These are phyloP conservation scores for Megathymus violae DNA, from an alignment of 1,140 invertebrate species.

Conservation along the genomic window DNA sequence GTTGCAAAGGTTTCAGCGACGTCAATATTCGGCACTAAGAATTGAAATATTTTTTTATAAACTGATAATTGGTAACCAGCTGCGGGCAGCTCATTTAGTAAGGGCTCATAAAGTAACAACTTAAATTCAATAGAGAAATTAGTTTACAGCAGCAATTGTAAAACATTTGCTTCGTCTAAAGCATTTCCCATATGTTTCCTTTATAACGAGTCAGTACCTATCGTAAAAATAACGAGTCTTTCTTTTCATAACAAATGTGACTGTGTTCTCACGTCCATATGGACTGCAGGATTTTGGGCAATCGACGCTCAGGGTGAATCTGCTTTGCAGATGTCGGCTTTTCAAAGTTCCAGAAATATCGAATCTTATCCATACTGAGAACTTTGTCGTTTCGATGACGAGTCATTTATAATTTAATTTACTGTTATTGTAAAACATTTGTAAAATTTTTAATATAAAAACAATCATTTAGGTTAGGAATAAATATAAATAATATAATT, in stretches of 20 bases:
- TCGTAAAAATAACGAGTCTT: conserved; percentile 62
- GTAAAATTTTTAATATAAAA: too few species aligned
- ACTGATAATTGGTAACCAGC: not conserved
- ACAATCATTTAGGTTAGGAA: too few species aligned
- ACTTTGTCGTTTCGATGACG: not conserved
- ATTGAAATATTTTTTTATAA: not conserved
- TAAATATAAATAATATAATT: too few species aligned
- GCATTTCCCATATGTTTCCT: conserved; percentile 44
- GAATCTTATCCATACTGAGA: conserved; percentile 9
- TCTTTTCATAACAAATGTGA: conserved; percentile 60
- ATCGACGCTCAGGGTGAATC: conserved; percentile 53
- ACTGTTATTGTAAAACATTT: too few species aligned
- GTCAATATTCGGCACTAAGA: too few species aligned
- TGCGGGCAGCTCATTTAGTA: not conserved
- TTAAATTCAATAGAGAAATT: conserved; percentile 10
- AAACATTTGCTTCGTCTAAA: conserved; percentile 50
- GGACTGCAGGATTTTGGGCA: conserved; percentile 73
- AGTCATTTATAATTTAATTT: too few species aligned
- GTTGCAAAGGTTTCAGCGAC: too few species aligned
- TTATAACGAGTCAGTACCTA: conserved; percentile 34
- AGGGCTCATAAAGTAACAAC: not conserved
- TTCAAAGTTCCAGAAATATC: conserved; percentile 62
- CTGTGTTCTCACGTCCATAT: conserved; percentile 73
- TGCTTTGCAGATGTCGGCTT: conserved; percentile 71
- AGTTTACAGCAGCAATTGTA: conserved; percentile 49